Evolutionary conservation across 2,113 vertebrate species (phyloP), one percentile per base, ranked within the genome.

Genomic region (Microcebus lehilahytsara): DNA sequence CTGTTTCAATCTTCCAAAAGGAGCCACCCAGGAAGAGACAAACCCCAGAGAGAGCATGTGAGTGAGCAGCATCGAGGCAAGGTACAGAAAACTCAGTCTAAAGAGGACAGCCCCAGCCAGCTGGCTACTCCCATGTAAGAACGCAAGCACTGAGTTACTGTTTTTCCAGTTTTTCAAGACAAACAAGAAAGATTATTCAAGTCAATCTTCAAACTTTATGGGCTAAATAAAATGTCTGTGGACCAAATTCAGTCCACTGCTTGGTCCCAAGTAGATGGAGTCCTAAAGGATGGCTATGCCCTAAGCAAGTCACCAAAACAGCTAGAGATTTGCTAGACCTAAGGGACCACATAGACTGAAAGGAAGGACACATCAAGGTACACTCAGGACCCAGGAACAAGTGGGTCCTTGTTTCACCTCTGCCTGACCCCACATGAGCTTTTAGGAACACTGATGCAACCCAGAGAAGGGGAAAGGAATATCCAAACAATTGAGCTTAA

Each of bases 131-230:
- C 11, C 11, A 2, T 10, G 37, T 4, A 64, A 79, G 56, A 96
- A 95, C 25, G 27, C 10, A 60, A 22, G 19, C 20, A n/a, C 8
- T n/a, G 30, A 66, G 19, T 85, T 67, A 10, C 17, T 32, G 13
- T 0, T 27, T 42, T 96, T 96, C 58, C 66, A 46, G 40, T 37
- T 62, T 60, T 84, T 58, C 49, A 85, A 81, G 30, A 92, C 23
- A 72, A 37, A 56, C 16, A 27, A 93, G 30, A 74, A 91, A 71
- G 23, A 67, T 19, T 30, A 93, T 60, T 67, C 51, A 85, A 64
- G n/a, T 37, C 67, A 81, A 64, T 20, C 25, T 58, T 93, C 4
- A n/a, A 67, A 80, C 13, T 64, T 20, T 32, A 6, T 58, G 42
- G 5, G 10, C 53, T 81, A 85, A 71, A 90, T 46, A 87, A 71